Conservation (phyloP, 1,140 invertebrate genomes). For the Drosophila hydei region DNA sequence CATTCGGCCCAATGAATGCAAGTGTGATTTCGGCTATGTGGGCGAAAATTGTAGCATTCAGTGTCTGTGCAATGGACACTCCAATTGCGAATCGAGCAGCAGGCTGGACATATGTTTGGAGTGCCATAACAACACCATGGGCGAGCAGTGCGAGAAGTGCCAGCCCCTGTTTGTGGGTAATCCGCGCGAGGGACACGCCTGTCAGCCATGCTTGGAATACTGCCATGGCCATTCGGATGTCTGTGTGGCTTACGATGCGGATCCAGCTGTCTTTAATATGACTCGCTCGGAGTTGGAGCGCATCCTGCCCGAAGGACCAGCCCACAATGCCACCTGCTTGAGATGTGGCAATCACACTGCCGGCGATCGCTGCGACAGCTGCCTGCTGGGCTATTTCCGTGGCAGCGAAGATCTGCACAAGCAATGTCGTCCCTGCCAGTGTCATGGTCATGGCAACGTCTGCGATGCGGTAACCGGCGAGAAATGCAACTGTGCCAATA, state of each 20-base stretch:
- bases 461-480: conserved; percentile 96
- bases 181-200: conserved; percentile 93
- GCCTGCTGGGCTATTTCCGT: conserved; percentile 93
- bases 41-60: conserved; percentile 96
- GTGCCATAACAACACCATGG: conserved; percentile 97
- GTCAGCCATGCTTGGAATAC: conserved; percentile 93
- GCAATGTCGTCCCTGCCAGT: conserved; percentile 93
- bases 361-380: conserved; percentile 93
- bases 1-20: conserved; percentile 92
- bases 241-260: conserved; percentile 89
- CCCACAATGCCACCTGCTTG: conserved; percentile 91
- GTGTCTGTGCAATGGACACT: conserved; percentile 97
- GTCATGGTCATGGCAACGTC: conserved; percentile 96
- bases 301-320: conserved; percentile 87
- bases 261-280: conserved; percentile 86
- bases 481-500: conserved; percentile 97
- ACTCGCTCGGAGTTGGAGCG: conserved; percentile 85
- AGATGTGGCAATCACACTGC: conserved; percentile 93
- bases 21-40: conserved; percentile 97
- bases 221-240: conserved; percentile 95
- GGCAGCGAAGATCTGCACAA: conserved; percentile 90
- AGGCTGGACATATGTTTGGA: conserved; percentile 91
- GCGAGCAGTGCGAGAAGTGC: conserved; percentile 94
- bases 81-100: conserved; percentile 94
- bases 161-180: conserved; percentile 95